These are phyloP conservation scores for Caenorhabditis inopinata DNA, from an alignment of 1,140 invertebrate species.

Conservation along the genomic window DNA sequence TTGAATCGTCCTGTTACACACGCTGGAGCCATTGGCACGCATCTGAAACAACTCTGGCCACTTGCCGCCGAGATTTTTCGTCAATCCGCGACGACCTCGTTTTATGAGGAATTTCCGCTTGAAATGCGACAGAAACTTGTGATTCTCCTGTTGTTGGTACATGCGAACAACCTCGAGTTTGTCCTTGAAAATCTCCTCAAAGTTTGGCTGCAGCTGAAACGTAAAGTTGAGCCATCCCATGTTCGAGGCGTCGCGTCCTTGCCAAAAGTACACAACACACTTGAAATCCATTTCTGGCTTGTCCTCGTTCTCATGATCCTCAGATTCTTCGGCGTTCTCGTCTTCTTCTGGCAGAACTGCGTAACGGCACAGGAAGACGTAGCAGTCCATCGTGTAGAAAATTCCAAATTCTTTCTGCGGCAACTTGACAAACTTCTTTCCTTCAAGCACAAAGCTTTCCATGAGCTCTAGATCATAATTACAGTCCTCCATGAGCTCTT, in stretches of 20 bases:
- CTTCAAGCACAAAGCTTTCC: conserved; percentile 93
- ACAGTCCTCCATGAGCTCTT: conserved; percentile 85
- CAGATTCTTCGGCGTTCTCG: conserved; percentile 45
- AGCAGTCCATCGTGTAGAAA: conserved; percentile 93
- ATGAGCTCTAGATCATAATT: conserved; percentile 93
- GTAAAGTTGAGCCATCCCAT: conserved; percentile 99
- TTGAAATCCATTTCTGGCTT: conserved; percentile 79
- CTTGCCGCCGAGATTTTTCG: conserved; percentile 68
- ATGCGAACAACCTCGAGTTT: conserved; percentile 84
- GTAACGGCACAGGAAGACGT: conserved; percentile 95
- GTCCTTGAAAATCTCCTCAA: conserved; percentile 89
- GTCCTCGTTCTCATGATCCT: conserved; percentile 75
- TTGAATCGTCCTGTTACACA: conserved; percentile 91
- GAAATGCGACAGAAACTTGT: conserved; percentile 98
- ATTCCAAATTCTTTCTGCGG: conserved; percentile 90
- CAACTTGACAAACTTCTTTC: conserved; percentile 87
- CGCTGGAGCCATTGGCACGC: conserved; percentile 87
- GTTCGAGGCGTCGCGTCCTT: conserved; percentile 88
- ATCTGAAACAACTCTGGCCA: conserved; percentile 90
- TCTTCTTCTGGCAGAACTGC: conserved; percentile 69
- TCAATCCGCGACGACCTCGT: conserved; percentile 71
- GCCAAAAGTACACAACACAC: conserved; percentile 99
- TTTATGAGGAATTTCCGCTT: conserved; percentile 91
- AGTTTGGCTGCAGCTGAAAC: conserved; percentile 90
- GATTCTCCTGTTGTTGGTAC: conserved; percentile 86